Evolutionary conservation across 2,113 vertebrate species (phyloP), one percentile per base, ranked within the genome.

Genomic region (Burhinus oedicnemus): DNA sequence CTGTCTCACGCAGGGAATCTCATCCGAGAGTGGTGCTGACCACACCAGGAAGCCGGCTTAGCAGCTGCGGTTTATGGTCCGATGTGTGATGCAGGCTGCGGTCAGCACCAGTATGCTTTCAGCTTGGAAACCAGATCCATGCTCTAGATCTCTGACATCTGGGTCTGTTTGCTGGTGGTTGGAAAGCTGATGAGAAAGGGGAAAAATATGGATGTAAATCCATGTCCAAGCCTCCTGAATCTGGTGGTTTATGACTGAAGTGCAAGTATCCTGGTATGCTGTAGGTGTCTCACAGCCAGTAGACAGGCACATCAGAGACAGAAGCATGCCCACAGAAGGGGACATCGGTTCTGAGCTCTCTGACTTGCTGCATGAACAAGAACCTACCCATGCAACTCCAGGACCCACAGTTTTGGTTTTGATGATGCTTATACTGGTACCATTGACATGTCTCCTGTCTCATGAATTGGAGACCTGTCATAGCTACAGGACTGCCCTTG

Each of bases 71-170:
- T 30, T 66, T 74, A 25, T 52, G 69, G 42, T 83, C 61, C 3
- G 5, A 21, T 1, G 15, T 6, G 38, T 49, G 26, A 12, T 44
- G 38, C 19, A 42, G 40, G 68, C 34, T 77, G 49, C 5, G 16
- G 36, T 9, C 64, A 52, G 25, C 32, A 60, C 22, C 36, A 22
- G 15, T 17, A 2, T 42, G 36, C n/a, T 36, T 81, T 70, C 16
- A 20, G 29, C 14, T 1, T 8, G 26, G 66, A 61, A 81, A 74
- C 34, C 13, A 38, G 22, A 71, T 21, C 40, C 29, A 8, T 0
- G 0, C 18, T 79, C 12, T 32, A 55, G 19, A 17, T 42, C 11
- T 16, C 15, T 5, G 82, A 29, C 0, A 2, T 20, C 30, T 9
- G 25, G 42, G 45, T 16, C 2, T 81, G 18, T 36, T 40, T 30